These are phyloP conservation scores for Lamellibrachia satsuma DNA, from an alignment of 2,888 invertebrate genomes.

Conservation along the genomic window DNA sequence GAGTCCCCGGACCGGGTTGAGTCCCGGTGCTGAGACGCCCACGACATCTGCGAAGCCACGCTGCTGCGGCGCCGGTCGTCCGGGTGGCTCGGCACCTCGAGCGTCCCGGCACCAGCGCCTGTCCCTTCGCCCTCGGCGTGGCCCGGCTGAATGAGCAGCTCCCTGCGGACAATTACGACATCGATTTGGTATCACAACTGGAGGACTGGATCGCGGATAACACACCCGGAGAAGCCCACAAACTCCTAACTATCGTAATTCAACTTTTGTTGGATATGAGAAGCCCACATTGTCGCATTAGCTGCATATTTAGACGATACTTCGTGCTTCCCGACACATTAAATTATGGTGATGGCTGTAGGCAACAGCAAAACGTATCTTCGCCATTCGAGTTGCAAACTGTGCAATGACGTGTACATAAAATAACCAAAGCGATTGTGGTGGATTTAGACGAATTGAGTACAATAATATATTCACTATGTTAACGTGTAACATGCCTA, in stretches of 20 bases:
- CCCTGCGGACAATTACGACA: neutral
- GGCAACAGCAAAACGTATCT: neutral
- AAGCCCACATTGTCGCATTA: neutral
- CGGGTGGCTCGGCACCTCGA: neutral
- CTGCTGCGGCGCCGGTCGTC: neutral
- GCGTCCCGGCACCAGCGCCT: neutral
- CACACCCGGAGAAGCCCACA: neutral
- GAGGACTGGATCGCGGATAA: neutral
- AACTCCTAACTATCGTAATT: neutral
- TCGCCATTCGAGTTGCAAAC: no score
- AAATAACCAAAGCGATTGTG: no score
- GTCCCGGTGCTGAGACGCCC: constrained; percentile 20
- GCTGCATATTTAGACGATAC: neutral
- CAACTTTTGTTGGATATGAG: neutral
- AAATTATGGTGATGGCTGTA: neutral
- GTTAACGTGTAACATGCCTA: no score
- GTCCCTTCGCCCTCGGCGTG: neutral
- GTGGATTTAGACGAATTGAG: no score
- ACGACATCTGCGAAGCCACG: constrained; percentile 21
- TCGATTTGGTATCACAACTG: neutral
- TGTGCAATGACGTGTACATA: no score
- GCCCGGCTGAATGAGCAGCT: neutral
- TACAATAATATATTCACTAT: no score
- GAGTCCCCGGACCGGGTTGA: neutral
- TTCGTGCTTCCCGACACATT: neutral